Base-by-base conservation (phyloP, 1,140 invertebrate genomes). In the Eulimnadia texana region DNA sequence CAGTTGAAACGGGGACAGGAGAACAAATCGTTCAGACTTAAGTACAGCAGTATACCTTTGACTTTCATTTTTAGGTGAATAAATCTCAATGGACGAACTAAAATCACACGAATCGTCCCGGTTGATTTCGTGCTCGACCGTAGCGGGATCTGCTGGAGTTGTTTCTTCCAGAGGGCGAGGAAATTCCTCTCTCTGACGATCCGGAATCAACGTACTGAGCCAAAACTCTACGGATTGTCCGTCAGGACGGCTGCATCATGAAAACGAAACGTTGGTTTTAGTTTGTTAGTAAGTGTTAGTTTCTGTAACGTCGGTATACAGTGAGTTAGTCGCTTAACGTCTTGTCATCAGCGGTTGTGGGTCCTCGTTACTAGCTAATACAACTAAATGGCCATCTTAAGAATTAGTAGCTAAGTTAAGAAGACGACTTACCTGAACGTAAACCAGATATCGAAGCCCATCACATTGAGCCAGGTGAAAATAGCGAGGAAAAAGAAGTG, bases 361-460 rank as follows among this genome's bases (percentile, higher is more conserved):
- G 33, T 42, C 16, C 16, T 16, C 16, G 33, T 42, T 9, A 42
- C 33, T n/a, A n/a, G n/a, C 3, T 1, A 3, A 51, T 11, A 13
- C 3, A 20, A 54, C 28, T 23, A 10, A 23, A 0, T n/a, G 28
- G 22, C 23, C 52, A 1, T 25, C 24, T 54, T 22, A 27, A 2
- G 23, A 54, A 54, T 13, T 22, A 10, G 52, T n/a, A 3, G 24
- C 16, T 6, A 9, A n/a, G 10, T 1, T 53, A 10, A 11, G 23
- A 23, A 20, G 33, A 16, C 33, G 47, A 56, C 52, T 42, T 64
- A 68, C 67, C 63, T 62, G 28, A 69, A 67, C 13, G 67, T 69
- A 61, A 61, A 66, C 62, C 63, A 66, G n/a, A 69, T 64, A 42
- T 68, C 66, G 53, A 68, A 69, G 60, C 67, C 66, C 25, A 69